Percentiles rank a stretch among this genome's conserved stretches.
These are phyloP conservation scores for Oligia fasciuncula DNA, from an alignment of 2,888 invertebrate species.

Conservation along the genomic window DNA sequence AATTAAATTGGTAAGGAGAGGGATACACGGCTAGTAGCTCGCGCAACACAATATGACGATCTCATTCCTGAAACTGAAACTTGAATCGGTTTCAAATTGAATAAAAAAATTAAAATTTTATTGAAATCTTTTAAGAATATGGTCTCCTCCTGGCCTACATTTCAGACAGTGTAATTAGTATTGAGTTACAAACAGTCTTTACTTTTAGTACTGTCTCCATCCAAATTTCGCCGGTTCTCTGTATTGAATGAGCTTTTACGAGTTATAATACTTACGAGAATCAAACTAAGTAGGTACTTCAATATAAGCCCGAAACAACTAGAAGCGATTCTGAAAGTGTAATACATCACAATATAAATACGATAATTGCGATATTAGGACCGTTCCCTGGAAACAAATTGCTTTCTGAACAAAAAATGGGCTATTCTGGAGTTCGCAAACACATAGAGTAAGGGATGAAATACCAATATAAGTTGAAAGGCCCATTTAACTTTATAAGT, in stretches of 20 bases:
- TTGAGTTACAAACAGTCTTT: constrained; percentile 3
- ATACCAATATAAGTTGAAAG: constrained; percentile 52
- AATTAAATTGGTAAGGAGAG: not conserved
- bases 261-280: not conserved
- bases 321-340: constrained; percentile 2
- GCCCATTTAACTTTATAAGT: constrained; percentile 31
- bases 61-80: not conserved
- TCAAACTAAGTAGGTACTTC: not conserved
- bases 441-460: constrained; percentile 45
- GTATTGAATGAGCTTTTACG: not conserved
- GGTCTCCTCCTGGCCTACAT: constrained; percentile 5
- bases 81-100: not conserved
- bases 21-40: not conserved
- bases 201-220: not conserved
- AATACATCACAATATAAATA: constrained; percentile 18
- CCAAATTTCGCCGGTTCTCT: not conserved
- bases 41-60: not conserved
- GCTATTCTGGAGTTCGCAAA: constrained; percentile 41
- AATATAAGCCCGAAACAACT: not conserved
- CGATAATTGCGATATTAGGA: constrained; percentile 30
- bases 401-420: constrained; percentile 48
- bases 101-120: too few relatives aligned
- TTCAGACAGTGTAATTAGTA: constrained; percentile 2
- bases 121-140: not conserved
- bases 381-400: constrained; percentile 35